Base-by-base conservation (phyloP, 2,888 invertebrate species). In the Sepiola atlantica region DNA sequence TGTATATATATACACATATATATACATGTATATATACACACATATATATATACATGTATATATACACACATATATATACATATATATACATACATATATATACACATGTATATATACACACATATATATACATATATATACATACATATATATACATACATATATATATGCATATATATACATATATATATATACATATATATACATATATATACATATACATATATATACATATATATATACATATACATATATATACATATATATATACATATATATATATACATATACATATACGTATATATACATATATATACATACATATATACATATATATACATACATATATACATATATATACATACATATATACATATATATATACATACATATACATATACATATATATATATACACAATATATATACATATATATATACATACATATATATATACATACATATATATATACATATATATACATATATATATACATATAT, bases 341-440 rank as follows among this genome's bases (percentile, higher is more conserved):
- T 77, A 77, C 77, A 77, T 77, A 77, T 77, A 24, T 77, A 77
- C 24, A 77, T 24, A 77, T 77, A 77, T 77, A 77, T 77, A 24
- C 24, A 77, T 77, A 77, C 24, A 77, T 77, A 77, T 24, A 77
- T 77, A 77, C 77, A 24, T 77, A 77, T 77, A 77, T 77, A 77
- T 77, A 77, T 24, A 77, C 24, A 77, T 77, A 24, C 24, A 77
- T 77, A 77, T 24, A 77, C 24, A 77, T 77, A 77, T 77, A 77
- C 24, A 77, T 77, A 77, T 77, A 77, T 77, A 77, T 24, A 77
- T 77, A n/a, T n/a, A n/a, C n/a, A n/a, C n/a, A n/a, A n/a, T n/a
- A n/a, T n/a, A n/a, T n/a, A n/a, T n/a, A n/a, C n/a, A n/a, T n/a
- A 77, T 77, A 77, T 77, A 77, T 77, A 77, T 77, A 77, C 24